phyloP scores from a whole-genome alignment of 2,888 invertebrate genomes.

The Macrosiphum euphorbiae region DNA sequence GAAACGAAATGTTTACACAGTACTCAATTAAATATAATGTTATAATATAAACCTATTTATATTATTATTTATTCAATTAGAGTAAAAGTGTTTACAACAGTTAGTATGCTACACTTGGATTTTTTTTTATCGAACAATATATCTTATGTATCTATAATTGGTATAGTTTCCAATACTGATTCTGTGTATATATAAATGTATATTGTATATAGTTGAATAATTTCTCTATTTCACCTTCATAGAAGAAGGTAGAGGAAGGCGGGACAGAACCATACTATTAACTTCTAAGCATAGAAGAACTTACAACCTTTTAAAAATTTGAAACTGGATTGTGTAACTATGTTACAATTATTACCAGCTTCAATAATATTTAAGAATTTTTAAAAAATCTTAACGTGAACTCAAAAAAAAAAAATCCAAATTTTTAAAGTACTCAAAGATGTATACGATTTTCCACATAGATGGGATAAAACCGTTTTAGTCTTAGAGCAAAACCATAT shows the following conservation, averaged over 20 bases:
- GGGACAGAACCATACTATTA: no score
- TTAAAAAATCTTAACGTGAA: no score
- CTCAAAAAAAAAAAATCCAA: no score
- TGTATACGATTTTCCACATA: no score
- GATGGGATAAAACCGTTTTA: no score
- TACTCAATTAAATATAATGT: neutral
- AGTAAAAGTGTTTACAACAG: neutral
- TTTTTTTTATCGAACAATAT: neutral
- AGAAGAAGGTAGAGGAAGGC: neutral
- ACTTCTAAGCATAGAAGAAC: no score
- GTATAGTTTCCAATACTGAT: neutral
- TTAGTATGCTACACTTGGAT: neutral
- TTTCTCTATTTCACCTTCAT: neutral
- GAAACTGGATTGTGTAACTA: no score
- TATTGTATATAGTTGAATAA: neutral
- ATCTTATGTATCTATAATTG: neutral
- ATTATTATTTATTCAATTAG: neutral
- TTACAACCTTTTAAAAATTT: no score
- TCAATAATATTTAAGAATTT: no score
- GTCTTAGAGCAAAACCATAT: no score
- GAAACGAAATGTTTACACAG: neutral
- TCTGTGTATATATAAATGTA: neutral
- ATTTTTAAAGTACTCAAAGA: no score
- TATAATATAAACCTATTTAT: neutral
- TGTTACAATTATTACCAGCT: no score